phyloP scores from a whole-genome alignment of 2,888 invertebrate genomes.

The Schizotus pectinicornis region DNA sequence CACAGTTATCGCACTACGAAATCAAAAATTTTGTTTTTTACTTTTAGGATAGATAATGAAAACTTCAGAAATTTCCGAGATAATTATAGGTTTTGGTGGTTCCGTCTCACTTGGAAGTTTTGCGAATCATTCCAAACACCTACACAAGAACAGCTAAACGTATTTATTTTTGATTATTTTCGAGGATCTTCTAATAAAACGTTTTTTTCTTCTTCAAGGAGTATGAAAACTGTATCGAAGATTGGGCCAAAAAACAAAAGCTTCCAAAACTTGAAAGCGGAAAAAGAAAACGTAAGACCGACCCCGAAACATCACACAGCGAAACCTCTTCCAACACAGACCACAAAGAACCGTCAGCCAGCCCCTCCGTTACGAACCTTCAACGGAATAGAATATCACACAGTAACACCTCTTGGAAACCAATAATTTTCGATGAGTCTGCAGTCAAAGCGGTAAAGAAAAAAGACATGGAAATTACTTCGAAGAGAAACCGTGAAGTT shows the following conservation, averaged over 20 bases:
- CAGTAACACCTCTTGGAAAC: too few relatives aligned
- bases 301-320: background rate
- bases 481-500: too few relatives aligned
- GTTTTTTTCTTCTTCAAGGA: too few relatives aligned
- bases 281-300: background rate
- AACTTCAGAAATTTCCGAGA: slow-evolving; percentile 45
- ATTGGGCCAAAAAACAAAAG: slow-evolving; percentile 5
- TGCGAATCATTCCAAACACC: slow-evolving; percentile 45
- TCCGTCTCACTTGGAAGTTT: slow-evolving; percentile 50
- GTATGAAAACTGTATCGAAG: slow-evolving; percentile 6
- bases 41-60: slow-evolving; percentile 44
- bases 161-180: too few relatives aligned
- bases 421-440: too few relatives aligned
- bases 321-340: too few relatives aligned
- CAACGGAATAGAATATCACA: too few relatives aligned
- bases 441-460: too few relatives aligned
- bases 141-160: slow-evolving; percentile 36
- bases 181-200: slow-evolving; percentile 13
- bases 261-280: background rate
- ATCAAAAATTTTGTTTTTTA: too few relatives aligned
- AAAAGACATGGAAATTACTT: too few relatives aligned
- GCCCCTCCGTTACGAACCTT: too few relatives aligned
- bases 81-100: slow-evolving; percentile 50
- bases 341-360: too few relatives aligned
- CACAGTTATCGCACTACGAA: background rate